phyloP scores from a whole-genome alignment of 2,888 invertebrate genomes.

The Cerastis leucographa region DNA sequence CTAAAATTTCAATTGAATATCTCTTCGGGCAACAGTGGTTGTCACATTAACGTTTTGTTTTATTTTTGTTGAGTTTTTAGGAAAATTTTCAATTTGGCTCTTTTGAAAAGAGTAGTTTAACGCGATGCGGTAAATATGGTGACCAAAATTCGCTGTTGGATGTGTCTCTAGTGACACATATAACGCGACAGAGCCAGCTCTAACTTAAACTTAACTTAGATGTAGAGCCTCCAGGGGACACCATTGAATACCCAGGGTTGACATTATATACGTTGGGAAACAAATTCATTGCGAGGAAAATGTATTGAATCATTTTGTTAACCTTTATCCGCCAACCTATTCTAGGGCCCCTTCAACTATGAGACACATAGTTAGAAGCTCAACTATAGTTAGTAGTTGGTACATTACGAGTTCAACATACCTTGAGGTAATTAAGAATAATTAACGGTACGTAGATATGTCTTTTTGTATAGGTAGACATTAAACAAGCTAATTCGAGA shows the following conservation, averaged over 20 bases:
- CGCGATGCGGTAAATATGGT: constrained; percentile 68
- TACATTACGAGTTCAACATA: not conserved
- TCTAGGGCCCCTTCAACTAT: constrained; percentile 2
- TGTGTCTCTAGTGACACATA: constrained; percentile 82
- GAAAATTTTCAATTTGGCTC: constrained; percentile 34
- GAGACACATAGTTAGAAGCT: not conserved
- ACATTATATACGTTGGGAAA: constrained; percentile 74
- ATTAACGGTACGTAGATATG: constrained; percentile 5
- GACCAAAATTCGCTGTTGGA: constrained; percentile 75
- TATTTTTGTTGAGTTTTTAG: constrained; percentile 41
- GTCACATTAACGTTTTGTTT: constrained; percentile 45
- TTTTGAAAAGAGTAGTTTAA: constrained; percentile 30
- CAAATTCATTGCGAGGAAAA: constrained; percentile 72
- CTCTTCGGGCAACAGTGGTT: constrained; percentile 54
- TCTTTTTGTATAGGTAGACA: constrained; percentile 14
- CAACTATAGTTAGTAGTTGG: not conserved
- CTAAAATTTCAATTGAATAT: constrained; percentile 79
- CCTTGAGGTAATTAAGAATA: constrained; percentile 1
- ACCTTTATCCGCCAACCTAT: constrained; percentile 24
- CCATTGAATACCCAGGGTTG: constrained; percentile 76
- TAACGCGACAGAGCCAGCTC: constrained; percentile 77
- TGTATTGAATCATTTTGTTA: constrained; percentile 68
- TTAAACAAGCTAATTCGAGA: constrained; percentile 37
- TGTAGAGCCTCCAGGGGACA: constrained; percentile 79
- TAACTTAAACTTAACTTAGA: constrained; percentile 85